phyloP scores from a whole-genome alignment of 2,797 vertebrate genomes.

The Sitta carolinensis region DNA sequence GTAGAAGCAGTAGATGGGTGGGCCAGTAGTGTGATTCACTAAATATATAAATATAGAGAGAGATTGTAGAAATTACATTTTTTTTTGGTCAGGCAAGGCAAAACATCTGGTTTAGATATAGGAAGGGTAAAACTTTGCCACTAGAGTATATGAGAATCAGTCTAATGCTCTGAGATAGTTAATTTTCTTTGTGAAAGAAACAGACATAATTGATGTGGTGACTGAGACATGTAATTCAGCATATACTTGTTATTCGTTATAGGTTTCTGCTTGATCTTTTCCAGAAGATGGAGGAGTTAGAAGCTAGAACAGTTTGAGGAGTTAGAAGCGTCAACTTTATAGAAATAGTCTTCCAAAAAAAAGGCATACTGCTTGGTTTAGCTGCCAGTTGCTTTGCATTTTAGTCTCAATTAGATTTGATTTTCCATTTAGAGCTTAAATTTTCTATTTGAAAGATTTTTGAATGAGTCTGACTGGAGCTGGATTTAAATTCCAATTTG shows the following conservation, averaged over 20 bases:
- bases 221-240: not conserved
- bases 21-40: not conserved
- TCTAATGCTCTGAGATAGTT: not conserved
- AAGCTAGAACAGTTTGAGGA: not conserved
- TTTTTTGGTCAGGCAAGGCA: not conserved
- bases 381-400: not conserved
- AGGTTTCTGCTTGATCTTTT: not conserved
- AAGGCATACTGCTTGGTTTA: not conserved
- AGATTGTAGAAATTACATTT: not conserved
- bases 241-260: not conserved
- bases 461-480: not conserved
- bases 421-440: not conserved
- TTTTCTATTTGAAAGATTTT: slow-evolving; percentile 1
- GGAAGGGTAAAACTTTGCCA: not conserved
- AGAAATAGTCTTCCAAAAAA: not conserved
- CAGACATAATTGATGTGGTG: not conserved
- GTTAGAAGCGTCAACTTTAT: not conserved
- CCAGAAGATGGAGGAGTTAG: not conserved
- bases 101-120: not conserved
- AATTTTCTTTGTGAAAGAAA: not conserved
- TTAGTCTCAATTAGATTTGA: not conserved
- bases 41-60: not conserved
- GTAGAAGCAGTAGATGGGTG: not conserved
- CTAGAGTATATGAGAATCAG: not conserved
- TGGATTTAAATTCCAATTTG: not conserved